phyloP scores from a whole-genome alignment of 2,888 invertebrate species.

The Ophraella communa region DNA sequence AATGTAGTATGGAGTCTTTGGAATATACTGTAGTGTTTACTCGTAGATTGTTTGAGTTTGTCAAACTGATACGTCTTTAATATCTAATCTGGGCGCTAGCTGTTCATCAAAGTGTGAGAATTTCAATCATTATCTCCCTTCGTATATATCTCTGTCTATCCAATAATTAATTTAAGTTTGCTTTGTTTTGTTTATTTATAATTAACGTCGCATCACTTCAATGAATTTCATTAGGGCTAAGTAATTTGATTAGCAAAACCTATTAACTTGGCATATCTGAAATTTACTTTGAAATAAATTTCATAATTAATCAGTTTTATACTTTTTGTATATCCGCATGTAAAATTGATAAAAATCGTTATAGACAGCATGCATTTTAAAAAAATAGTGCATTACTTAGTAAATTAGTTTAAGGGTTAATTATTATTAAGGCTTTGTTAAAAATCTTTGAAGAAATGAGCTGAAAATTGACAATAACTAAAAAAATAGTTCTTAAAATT shows the following conservation, averaged over 20 bases:
- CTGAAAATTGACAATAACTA: too few relatives aligned
- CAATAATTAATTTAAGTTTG: slow-evolving; percentile 54
- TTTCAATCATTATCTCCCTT: slow-evolving; percentile 37
- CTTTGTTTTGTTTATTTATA: slow-evolving; percentile 56
- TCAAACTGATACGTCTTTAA: slow-evolving; percentile 22
- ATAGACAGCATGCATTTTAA: too few relatives aligned
- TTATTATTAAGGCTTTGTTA: too few relatives aligned
- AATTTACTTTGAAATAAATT: slow-evolving; percentile 55
- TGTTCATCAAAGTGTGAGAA: slow-evolving; percentile 31
- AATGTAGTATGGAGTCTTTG: not conserved
- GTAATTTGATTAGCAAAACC: slow-evolving; percentile 57
- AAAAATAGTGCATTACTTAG: too few relatives aligned
- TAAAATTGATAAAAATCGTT: too few relatives aligned
- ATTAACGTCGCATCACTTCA: slow-evolving; percentile 56
- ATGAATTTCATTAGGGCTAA: slow-evolving; percentile 55
- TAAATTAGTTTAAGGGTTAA: too few relatives aligned
- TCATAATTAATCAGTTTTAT: slow-evolving; percentile 57
- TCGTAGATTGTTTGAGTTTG: slow-evolving; percentile 16
- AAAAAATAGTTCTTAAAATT: too few relatives aligned
- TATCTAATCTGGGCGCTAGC: slow-evolving; percentile 30
- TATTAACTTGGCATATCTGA: slow-evolving; percentile 55
- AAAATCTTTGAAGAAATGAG: too few relatives aligned
- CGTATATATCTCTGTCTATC: slow-evolving; percentile 29
- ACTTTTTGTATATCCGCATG: too few relatives aligned
- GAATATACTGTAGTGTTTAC: not conserved